Evolutionary conservation across 2,797 vertebrate species (phyloP), one percentile per base, ranked within the genome.

Genomic region (Hydrolagus colliei): DNA sequence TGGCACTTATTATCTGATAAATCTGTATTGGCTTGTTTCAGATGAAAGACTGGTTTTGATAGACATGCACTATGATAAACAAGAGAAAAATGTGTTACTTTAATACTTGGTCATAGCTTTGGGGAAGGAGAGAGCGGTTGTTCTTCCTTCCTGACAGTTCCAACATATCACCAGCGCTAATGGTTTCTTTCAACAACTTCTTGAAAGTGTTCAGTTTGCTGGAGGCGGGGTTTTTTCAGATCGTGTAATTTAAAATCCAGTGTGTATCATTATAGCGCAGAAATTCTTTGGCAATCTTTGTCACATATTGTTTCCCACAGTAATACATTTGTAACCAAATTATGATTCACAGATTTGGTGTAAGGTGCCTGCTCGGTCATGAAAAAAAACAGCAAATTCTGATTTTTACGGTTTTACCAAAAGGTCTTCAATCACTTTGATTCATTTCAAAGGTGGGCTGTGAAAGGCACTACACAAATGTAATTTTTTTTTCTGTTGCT

Each of bases 161-260:
- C 88, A 90, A 73, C 90, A 88, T 65, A 88, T 78, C 86, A 86
- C 90, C 89, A 88, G 82, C 87, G 85, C 88, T 92, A 92, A 92
- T 90, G 90, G 89, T 89, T 89, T 90, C 90, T 88, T 89, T 87
- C 86, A 88, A 86, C 76, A 75, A 75, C 22, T 52, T 87, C 86
- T 32, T 82, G 87, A 89, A 82, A 87, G 76, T 82, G 86, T 86
- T 86, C 80, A 85, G 20, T 20, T 67, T 87, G 87, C 87, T 76
- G 9, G 76, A 87, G 88, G 87, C 89, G 87, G 76, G 89, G 92
- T 92, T 27, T 92, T 94, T 90, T 89, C 88, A 87, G 91, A 90
- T 89, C 87, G 86, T 85, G 88, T 87, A 88, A 90, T 90, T 90
- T 90, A 11, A 22, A 90, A 90, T 77, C 89, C 88, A 86, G 73